A percentile compares a stretch with the other conserved stretches of the same genome.
Conservation (phyloP, 2,113 vertebrate genomes). For the Pelecanus crispus region DNA sequence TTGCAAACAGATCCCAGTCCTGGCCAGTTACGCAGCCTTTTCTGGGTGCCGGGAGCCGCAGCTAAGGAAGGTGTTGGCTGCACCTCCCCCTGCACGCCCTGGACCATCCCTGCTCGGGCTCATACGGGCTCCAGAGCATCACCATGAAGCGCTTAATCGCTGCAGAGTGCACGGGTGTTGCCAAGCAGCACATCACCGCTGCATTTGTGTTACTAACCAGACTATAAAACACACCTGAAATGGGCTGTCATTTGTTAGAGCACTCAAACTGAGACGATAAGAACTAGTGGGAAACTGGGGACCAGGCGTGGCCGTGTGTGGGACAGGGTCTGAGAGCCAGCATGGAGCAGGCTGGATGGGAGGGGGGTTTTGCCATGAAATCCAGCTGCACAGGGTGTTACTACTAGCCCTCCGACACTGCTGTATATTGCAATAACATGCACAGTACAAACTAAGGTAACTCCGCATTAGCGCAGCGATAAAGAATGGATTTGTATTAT, state of each 20-base stretch:
- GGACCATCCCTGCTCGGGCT: not conserved
- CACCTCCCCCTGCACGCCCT: not conserved
- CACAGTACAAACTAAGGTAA: not conserved
- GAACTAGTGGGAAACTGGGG: not conserved
- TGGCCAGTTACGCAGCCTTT: not conserved
- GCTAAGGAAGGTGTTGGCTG: not conserved
- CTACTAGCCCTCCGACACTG: not conserved
- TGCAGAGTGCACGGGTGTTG: not conserved
- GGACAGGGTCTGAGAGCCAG: not conserved
- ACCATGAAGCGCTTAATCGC: not conserved
- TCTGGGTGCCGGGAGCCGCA: no score
- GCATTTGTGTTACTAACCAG: no score
- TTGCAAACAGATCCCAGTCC: not conserved
- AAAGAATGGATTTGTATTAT: not conserved
- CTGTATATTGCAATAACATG: accelerated
- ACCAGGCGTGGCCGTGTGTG: accelerated
- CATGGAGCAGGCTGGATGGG: not conserved
- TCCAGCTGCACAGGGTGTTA: not conserved
- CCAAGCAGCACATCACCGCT: not conserved
- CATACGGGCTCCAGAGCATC: not conserved
- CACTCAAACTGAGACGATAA: not conserved
- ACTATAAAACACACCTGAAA: not conserved
- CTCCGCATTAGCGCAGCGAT: not conserved
- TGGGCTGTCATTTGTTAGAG: not conserved
- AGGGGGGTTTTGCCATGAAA: not conserved